Evolutionary conservation across 2,797 vertebrate species (phyloP).

Genomic region (Rhinatrema bivittatum): DNA sequence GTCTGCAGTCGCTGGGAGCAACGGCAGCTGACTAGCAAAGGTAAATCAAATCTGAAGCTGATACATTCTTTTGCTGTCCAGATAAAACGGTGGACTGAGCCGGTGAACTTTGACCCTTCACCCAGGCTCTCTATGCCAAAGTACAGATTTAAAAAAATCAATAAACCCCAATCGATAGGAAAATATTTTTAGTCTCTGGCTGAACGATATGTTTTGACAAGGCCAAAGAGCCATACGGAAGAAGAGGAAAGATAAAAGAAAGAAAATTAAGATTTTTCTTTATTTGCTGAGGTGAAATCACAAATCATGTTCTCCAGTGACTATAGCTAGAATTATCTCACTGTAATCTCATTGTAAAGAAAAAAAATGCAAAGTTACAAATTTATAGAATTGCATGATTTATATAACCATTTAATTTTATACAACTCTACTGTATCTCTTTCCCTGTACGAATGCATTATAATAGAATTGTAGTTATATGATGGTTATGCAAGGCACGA

Average conservation of each 20-base stretch:
- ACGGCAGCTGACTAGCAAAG: constrained; percentile 59
- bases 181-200: constrained; percentile 78
- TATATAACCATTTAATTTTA: too few relatives aligned
- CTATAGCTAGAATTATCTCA: constrained; percentile 46
- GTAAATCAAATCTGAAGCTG: constrained; percentile 72
- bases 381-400: constrained; percentile 53
- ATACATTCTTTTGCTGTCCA: constrained; percentile 68
- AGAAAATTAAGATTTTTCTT: constrained; percentile 72
- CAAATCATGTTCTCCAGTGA: constrained; percentile 52
- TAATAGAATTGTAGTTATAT: constrained; percentile 28
- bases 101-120: constrained; percentile 77
- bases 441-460: constrained; percentile 24
- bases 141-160: constrained; percentile 83
- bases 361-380: constrained; percentile 54
- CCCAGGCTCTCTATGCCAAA: constrained; percentile 72
- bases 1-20: constrained; percentile 49
- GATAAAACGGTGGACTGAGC: constrained; percentile 69
- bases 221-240: constrained; percentile 62
- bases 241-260: constrained; percentile 67
- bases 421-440: too few relatives aligned
- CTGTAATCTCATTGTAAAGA: constrained; percentile 42
- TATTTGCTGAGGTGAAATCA: constrained; percentile 53
- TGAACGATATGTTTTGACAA: constrained; percentile 73
- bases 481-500: constrained; percentile 30
- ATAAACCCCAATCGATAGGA: constrained; percentile 73